These are phyloP conservation scores for Stenchaetothrips biformis DNA, from an alignment of 2,888 invertebrate genomes.

Conservation along the genomic window DNA sequence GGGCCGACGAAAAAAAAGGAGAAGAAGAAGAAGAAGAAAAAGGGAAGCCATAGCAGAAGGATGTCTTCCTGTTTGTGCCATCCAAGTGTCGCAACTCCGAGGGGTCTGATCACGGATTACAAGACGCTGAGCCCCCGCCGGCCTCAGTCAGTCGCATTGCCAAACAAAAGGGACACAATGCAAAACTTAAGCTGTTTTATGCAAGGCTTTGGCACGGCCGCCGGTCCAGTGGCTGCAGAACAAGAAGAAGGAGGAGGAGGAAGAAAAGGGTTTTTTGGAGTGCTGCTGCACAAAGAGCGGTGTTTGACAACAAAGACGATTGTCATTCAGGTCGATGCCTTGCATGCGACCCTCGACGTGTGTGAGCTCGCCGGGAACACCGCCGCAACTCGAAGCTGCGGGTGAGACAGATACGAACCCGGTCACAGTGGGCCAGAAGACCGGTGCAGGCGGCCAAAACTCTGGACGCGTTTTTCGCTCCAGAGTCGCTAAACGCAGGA, in stretches of 20 bases:
- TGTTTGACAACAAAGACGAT: slow-evolving; percentile 25
- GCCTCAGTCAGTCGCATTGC: background rate
- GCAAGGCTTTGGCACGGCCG: background rate
- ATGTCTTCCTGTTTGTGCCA: background rate
- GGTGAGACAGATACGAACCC: too few species aligned
- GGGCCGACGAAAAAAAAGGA: too few species aligned
- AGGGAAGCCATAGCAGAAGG: too few species aligned
- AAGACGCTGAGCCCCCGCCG: background rate
- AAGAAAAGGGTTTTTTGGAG: background rate
- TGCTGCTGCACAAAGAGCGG: background rate
- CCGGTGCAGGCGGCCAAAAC: too few species aligned
- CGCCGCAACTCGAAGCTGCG: too few species aligned
- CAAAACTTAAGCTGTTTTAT: background rate
- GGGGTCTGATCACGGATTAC: slow-evolving; percentile 8
- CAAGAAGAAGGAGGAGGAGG: background rate
- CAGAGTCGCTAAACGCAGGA: too few species aligned
- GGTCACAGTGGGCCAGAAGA: too few species aligned
- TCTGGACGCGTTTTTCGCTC: too few species aligned
- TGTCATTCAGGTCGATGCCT: slow-evolving; percentile 17
- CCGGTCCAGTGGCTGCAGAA: background rate
- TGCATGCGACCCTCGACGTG: background rate
- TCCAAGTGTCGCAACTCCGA: background rate
- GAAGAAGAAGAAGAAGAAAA: too few species aligned
- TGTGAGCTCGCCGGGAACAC: too few species aligned
- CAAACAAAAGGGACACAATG: slow-evolving; percentile 5